phyloP scores from a whole-genome alignment of 2,888 invertebrate species.

The Psylliodes chrysocephalus region DNA sequence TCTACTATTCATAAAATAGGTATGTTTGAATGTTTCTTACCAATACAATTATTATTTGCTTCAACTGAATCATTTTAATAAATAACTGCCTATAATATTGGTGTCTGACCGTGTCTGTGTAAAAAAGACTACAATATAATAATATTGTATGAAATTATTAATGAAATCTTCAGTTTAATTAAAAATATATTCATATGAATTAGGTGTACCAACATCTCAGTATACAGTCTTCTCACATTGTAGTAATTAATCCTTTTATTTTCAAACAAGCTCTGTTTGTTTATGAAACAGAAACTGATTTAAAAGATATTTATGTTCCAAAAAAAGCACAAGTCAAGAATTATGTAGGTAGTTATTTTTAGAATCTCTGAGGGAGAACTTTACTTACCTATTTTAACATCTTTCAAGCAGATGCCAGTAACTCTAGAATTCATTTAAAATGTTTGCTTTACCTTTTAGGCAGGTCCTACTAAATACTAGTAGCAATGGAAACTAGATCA shows the following conservation, averaged over 20 bases:
- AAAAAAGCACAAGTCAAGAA: background rate
- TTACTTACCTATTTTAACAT: constrained; percentile 4
- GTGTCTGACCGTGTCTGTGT: too few species aligned
- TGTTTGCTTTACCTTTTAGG: constrained; percentile 2
- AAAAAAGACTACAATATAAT: too few species aligned
- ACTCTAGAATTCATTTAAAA: background rate
- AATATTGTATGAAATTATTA: too few species aligned
- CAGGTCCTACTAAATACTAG: background rate
- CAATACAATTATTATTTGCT: too few species aligned
- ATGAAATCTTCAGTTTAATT: too few species aligned
- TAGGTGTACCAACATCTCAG: too few species aligned
- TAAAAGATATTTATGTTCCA: background rate
- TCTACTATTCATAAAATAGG: background rate
- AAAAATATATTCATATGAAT: too few species aligned
- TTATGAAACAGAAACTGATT: background rate
- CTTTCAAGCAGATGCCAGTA: constrained; percentile 5
- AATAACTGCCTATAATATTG: too few species aligned
- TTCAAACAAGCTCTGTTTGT: background rate
- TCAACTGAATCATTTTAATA: too few species aligned
- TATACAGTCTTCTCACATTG: too few species aligned
- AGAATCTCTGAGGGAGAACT: background rate
- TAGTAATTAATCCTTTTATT: too few species aligned
- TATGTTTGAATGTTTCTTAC: background rate
- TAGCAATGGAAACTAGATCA: constrained; percentile 68
- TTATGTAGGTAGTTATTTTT: constrained; percentile 4